Evolutionary conservation across 2,797 vertebrate species (phyloP).

Genomic region (Smutsia temminckii): DNA sequence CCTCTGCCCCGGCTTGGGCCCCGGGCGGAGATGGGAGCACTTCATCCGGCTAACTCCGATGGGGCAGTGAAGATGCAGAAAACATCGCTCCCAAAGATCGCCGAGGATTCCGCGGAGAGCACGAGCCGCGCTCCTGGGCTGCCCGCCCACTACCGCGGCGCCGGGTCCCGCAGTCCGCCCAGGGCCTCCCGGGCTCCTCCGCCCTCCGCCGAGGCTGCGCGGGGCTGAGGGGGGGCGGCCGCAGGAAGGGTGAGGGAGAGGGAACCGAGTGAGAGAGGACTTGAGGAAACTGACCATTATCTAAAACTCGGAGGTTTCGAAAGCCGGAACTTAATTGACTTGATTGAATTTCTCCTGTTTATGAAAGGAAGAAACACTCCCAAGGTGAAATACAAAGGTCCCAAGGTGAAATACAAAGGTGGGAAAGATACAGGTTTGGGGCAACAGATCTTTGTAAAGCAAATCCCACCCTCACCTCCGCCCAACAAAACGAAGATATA

Average conservation of each 20-base stretch:
- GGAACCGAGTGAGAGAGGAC: background rate
- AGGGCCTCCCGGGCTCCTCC: background rate
- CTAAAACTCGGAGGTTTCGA: slow-evolving; percentile 31
- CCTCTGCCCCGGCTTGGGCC: background rate
- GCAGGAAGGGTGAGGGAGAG: background rate
- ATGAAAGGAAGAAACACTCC: slow-evolving; percentile 27
- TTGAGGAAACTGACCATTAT: slow-evolving; percentile 29
- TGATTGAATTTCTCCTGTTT: slow-evolving; percentile 68
- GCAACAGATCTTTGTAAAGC: background rate
- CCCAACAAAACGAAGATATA: background rate
- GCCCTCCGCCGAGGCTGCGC: background rate
- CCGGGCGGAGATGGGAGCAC: background rate
- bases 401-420: slow-evolving; percentile 61
- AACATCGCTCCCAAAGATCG: background rate
- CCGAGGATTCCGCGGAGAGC: background rate
- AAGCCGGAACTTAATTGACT: slow-evolving; percentile 45
- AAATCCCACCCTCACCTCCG: background rate
- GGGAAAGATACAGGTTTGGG: slow-evolving; percentile 39
- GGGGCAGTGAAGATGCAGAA: background rate
- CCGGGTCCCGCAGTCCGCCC: background rate
- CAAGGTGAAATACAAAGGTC: slow-evolving; percentile 61
- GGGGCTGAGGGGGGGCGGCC: background rate
- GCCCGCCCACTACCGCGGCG: background rate
- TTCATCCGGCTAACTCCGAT: background rate
- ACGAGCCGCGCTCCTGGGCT: background rate